phyloP scores from a whole-genome alignment of 2,797 vertebrate genomes.

The Protonibea diacanthus region DNA sequence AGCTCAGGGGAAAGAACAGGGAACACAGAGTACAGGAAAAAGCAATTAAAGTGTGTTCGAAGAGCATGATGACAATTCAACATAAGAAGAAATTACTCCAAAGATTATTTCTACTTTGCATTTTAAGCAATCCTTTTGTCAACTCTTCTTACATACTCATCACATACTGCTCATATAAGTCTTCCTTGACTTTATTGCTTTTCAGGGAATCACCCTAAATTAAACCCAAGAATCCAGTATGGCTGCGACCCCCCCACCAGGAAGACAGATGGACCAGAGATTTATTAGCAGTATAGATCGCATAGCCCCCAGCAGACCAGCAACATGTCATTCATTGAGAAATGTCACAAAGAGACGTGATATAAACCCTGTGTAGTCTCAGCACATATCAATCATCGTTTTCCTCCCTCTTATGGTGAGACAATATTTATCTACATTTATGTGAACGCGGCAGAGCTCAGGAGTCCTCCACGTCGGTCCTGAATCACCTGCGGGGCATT shows the following conservation, averaged over 20 bases:
- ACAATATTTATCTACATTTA: conserved; percentile 36
- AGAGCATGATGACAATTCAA: conserved; percentile 15
- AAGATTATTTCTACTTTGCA: conserved; percentile 13
- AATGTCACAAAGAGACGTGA: conserved; percentile 29
- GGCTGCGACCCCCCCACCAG: conserved; percentile 16
- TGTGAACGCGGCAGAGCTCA: conserved; percentile 1
- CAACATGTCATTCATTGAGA: conserved; percentile 32
- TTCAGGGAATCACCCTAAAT: conserved; percentile 19
- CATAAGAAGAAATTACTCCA: conserved; percentile 11
- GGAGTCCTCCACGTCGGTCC: not conserved
- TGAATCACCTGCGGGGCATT: conserved; percentile 6
- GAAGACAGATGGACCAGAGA: conserved; percentile 32
- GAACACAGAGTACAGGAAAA: conserved; percentile 31
- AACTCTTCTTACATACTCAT: conserved; percentile 10
- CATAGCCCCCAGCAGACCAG: conserved; percentile 6
- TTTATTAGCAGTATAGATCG: conserved; percentile 41
- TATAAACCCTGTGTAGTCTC: conserved; percentile 24
- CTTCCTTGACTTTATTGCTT: conserved; percentile 27
- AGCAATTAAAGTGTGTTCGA: conserved; percentile 40
- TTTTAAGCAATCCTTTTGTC: conserved; percentile 19
- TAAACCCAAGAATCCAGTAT: conserved; percentile 9
- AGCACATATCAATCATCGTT: conserved; percentile 43
- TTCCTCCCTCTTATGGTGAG: not conserved
- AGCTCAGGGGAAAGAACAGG: conserved; percentile 35
- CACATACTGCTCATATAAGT: conserved; percentile 25